These are phyloP conservation scores for Cynaeus angustus DNA, from an alignment of 2,888 invertebrate species.

Conservation along the genomic window DNA sequence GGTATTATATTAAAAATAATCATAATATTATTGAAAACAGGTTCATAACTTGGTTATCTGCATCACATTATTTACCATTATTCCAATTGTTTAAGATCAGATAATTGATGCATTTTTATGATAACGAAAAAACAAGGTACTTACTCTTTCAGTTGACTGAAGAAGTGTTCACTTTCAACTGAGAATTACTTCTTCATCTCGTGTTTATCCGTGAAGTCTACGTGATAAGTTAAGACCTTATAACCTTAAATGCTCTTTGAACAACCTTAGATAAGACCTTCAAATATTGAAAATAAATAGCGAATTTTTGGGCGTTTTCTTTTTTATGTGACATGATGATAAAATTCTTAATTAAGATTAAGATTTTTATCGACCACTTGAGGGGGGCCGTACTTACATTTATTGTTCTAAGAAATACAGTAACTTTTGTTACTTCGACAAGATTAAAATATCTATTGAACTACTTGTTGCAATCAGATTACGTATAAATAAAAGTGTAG, in stretches of 20 bases:
- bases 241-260: slow-evolving; percentile 58
- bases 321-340: not conserved
- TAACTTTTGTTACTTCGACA: too few species aligned
- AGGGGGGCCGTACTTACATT: not conserved
- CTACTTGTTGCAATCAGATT: too few species aligned
- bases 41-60: too few species aligned
- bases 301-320: slow-evolving; percentile 15
- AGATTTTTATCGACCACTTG: not conserved
- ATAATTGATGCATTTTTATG: too few species aligned
- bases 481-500: too few species aligned
- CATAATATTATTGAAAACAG: not conserved
- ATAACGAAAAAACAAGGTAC: slow-evolving; percentile 38
- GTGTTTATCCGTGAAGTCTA: slow-evolving; percentile 43
- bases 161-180: slow-evolving; percentile 41
- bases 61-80: too few species aligned
- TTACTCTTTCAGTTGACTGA: slow-evolving; percentile 55
- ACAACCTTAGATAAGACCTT: slow-evolving; percentile 56
- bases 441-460: too few species aligned
- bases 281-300: slow-evolving; percentile 46
- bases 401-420: too few species aligned
- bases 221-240: slow-evolving; percentile 55
- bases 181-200: slow-evolving; percentile 29
- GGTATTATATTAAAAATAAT: slow-evolving; percentile 6
- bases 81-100: too few species aligned
- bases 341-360: too few species aligned